Evolutionary conservation across 2,888 invertebrate species (phyloP), one percentile per base, ranked within the genome.

Genomic region (Crepidodera aurea): DNA sequence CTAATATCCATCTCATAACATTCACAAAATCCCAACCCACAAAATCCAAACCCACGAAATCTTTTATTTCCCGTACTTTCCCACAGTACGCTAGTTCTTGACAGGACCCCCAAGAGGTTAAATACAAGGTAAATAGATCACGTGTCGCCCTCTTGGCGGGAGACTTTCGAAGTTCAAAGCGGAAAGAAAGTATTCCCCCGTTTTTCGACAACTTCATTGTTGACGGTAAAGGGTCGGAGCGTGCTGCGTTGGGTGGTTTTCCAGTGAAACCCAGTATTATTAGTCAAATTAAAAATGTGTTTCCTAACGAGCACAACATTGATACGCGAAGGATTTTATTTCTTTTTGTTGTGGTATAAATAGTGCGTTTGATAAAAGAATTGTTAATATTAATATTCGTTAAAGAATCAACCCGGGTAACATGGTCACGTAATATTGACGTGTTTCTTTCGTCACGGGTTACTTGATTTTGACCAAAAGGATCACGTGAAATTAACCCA

Each of bases 131-230:
- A 65, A 65, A 65, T 60, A 65, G 50, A 58, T 60, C 72, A 72
- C 72, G 72, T 71, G 72, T 66, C 69, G 68, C 68, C 67, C 69
- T 70, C 72, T 67, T 68, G 50, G 69, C 70, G 55, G 69, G 69
- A 63, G 50, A 58, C 60, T 48, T 54, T 18, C 60, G 18, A 50
- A 58, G 51, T 62, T 56, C 51, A 55, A 57, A 46, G 42, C 16
- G 27, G 44, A 40, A 6, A 44, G 50, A 34, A 66, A 46, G 42
- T 12, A 39, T 27, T 54, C 56, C 60, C 15, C 29, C 44, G 25
- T 13, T 34, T 50, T 60, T 50, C 12, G 51, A 44, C 48, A 15
- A 34, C 18, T 53, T 46, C 42, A 50, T 60, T 57, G 54, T 61
- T 42, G 22, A 48, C 18, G 46, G 25, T 29, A 39, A 50, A 56